Evolutionary conservation across 2,888 invertebrate species (phyloP), one percentile per base, ranked within the genome.

Genomic region (Hydraecia micacea): DNA sequence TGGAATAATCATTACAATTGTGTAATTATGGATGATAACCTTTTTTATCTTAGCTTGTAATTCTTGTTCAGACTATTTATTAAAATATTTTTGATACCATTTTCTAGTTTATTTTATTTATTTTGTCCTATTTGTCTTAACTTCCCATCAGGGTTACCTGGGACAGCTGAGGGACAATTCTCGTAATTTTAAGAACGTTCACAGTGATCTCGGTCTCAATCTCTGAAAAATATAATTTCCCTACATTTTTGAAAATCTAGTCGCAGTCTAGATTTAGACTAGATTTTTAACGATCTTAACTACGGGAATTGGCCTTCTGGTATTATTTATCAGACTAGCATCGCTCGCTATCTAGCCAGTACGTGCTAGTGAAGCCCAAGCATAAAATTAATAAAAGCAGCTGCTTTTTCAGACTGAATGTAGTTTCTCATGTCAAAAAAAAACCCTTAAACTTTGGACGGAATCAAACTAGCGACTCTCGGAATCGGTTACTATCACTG

Each of bases 51-150:
- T 79, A 73, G 25, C 25, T 55, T 68, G 62, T 85, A 76, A 80
- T 78, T 69, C 39, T 70, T 85, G 66, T 77, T 77, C 72, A 74
- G 65, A 77, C 58, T 76, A 87, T 85, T 87, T 79, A 87, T 78
- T 83, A 86, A 88, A 86, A 82, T 81, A 86, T 82, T 86, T 80
- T 86, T 89, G 86, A 85, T 86, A 86, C 62, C n/a, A 67, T 36
- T 3, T 62, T 66, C n/a, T 46, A 13, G 69, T 79, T 76, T 70
- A 72, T 71, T 62, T 73, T 66, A 73, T 65, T 52, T 42, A 25
- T 25, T 39, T n/a, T 25, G 46, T 2, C 21, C n/a, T n/a, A 15
- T 6, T 75, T n/a, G 21, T 11, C 1, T 15, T 32, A 46, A n/a
- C n/a, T n/a, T 71, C 21, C 21, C 7, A 15, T 3, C 28, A 46